Percentiles rank a stretch among this genome's conserved stretches.
Conservation (phyloP, 2,113 vertebrate species). For the Antennarius striatus region DNA sequence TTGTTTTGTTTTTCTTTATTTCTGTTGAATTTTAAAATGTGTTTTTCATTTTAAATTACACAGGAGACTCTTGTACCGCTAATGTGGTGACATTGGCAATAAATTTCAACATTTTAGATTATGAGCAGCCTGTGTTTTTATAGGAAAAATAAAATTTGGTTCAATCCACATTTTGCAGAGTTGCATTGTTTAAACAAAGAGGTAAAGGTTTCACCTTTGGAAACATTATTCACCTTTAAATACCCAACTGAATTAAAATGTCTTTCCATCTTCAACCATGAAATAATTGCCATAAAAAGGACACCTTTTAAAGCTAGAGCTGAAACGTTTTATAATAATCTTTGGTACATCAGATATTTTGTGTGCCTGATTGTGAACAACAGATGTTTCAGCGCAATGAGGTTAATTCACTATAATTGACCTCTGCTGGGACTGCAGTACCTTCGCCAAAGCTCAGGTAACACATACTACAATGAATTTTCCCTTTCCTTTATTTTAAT, state of each 20-base stretch:
- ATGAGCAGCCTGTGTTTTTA: not conserved
- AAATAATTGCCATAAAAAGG: too few species aligned
- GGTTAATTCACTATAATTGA: constrained; percentile 14
- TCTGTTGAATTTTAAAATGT: constrained; percentile 1
- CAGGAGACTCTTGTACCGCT: not conserved
- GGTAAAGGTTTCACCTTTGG: not conserved
- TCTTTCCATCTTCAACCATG: too few species aligned
- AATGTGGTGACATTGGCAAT: not conserved
- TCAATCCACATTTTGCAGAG: too few species aligned
- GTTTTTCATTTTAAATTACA: not conserved
- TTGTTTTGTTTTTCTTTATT: not conserved
- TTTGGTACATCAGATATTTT: too few species aligned
- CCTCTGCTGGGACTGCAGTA: constrained; percentile 22
- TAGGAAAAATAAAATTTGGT: too few species aligned
- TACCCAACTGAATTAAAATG: too few species aligned
- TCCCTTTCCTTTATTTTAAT: constrained; percentile 13
- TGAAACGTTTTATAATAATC: too few species aligned
- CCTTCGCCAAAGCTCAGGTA: constrained; percentile 7
- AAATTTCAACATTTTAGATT: not conserved
- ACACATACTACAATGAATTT: constrained; percentile 14
- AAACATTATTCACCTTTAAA: not conserved
- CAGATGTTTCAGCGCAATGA: too few species aligned
- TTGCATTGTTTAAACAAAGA: not conserved
- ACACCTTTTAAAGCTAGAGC: too few species aligned
- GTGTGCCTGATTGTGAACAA: too few species aligned